Conservation (phyloP, 2,888 invertebrate species). For the Clepsis dumicolana region DNA sequence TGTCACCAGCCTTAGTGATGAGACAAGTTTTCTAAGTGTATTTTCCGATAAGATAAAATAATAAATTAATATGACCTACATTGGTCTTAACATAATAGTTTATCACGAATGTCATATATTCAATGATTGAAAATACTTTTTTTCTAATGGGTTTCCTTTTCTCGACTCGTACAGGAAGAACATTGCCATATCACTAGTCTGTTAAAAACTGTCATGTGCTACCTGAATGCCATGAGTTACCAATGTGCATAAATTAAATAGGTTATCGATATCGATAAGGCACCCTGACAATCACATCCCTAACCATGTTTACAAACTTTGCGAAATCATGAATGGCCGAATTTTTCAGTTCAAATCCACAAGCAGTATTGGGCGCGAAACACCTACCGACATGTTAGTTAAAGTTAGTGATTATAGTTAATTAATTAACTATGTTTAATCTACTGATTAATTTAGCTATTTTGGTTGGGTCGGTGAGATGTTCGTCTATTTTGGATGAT, state of each 20-base stretch:
- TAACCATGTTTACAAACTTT: conserved; percentile 31
- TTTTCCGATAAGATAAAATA: no score
- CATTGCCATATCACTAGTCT: no score
- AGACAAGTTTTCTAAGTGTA: background rate
- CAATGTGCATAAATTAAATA: no score
- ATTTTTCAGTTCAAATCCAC: background rate
- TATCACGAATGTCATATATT: no score
- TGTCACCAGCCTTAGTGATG: no score
- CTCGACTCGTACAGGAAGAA: no score
- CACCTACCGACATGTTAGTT: background rate
- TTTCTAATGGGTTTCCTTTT: no score
- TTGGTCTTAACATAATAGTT: no score
- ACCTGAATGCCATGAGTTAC: no score
- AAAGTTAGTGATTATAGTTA: background rate
- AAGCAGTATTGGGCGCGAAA: background rate
- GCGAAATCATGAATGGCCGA: conserved; percentile 3
- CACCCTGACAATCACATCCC: background rate
- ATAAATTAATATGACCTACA: no score
- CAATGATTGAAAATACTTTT: no score
- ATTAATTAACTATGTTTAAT: background rate
- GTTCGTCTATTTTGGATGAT: conserved; percentile 52
- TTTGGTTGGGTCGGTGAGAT: background rate
- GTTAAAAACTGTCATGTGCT: no score
- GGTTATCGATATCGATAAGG: conserved; percentile 15
- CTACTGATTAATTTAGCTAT: background rate